phyloP scores from a whole-genome alignment of 2,888 invertebrate species.

The Choreutis nemorana region DNA sequence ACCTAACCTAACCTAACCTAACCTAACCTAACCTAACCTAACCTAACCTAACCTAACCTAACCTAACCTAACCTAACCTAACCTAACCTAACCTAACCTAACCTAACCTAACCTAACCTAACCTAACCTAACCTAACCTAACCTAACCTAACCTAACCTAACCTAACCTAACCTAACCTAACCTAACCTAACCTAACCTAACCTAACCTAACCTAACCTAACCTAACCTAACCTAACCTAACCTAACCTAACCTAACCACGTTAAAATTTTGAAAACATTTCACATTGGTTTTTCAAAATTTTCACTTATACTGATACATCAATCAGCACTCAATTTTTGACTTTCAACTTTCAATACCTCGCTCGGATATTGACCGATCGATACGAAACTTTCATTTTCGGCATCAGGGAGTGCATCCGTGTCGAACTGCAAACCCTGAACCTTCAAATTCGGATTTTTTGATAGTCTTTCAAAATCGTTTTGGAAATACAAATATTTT shows the following conservation, averaged over 20 bases:
- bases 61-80: conserved; percentile 3
- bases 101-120: conserved; percentile 2
- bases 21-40: conserved; percentile 7
- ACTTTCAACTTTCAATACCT: too few species aligned
- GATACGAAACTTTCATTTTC: too few species aligned
- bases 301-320: too few species aligned
- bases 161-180: conserved; percentile 2
- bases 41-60: conserved; percentile 4
- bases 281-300: too few species aligned
- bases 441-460: too few species aligned
- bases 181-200: conserved; percentile 4
- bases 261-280: too few species aligned
- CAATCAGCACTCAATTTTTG: too few species aligned
- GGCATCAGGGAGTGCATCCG: too few species aligned
- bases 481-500: too few species aligned
- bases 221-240: conserved; percentile 4
- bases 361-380: too few species aligned
- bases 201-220: conserved; percentile 4
- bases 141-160: conserved; percentile 2
- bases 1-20: conserved; percentile 9
- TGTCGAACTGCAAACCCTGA: too few species aligned
- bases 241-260: conserved; percentile 5
- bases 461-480: too few species aligned
- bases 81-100: conserved; percentile 2
- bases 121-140: conserved; percentile 2